Percentiles rank a stretch among this genome's conserved stretches.
Evolutionary conservation across 2,888 invertebrate genomes (phyloP).

Genomic region (Lordiphosa andalusiaca): DNA sequence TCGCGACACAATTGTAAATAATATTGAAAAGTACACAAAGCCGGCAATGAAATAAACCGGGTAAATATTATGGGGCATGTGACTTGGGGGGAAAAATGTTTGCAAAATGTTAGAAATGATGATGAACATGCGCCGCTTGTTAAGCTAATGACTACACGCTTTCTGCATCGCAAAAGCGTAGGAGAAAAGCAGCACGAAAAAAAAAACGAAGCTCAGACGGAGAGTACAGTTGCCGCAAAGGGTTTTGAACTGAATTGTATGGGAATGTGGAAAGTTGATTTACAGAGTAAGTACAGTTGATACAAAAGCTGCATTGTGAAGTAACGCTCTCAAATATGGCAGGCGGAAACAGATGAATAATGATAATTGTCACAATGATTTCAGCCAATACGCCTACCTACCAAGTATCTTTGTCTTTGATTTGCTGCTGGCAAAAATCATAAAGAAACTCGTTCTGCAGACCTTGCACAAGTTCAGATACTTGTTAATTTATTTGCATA

Average conservation of each 20-base stretch:
- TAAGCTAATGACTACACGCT: constrained; percentile 59
- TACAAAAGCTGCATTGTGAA: constrained; percentile 2
- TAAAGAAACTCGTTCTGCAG: not conserved
- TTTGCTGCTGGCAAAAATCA: constrained; percentile 2
- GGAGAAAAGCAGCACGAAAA: constrained; percentile 1
- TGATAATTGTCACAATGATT: not conserved
- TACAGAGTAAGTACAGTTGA: constrained; percentile 1
- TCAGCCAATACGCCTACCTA: not conserved
- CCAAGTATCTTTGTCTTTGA: not conserved
- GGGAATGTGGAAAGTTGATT: too few relatives aligned
- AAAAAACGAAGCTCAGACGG: not conserved
- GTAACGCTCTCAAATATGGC: not conserved
- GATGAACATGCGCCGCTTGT: constrained; percentile 52
- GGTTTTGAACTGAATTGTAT: not conserved
- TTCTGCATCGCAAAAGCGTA: constrained; percentile 44
- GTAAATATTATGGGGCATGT: constrained; percentile 57
- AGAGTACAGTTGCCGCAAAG: constrained; percentile 48
- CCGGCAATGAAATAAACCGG: constrained; percentile 46
- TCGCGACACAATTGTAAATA: constrained; percentile 58
- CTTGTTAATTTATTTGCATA: constrained; percentile 1
- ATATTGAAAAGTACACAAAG: constrained; percentile 46
- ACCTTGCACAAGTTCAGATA: not conserved
- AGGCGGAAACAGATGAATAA: constrained; percentile 10
- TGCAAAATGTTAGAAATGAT: constrained; percentile 31
- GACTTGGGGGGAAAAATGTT: constrained; percentile 30